Base-by-base conservation (phyloP, 2,888 invertebrate genomes). In the Drosophila mimetica region DNA sequence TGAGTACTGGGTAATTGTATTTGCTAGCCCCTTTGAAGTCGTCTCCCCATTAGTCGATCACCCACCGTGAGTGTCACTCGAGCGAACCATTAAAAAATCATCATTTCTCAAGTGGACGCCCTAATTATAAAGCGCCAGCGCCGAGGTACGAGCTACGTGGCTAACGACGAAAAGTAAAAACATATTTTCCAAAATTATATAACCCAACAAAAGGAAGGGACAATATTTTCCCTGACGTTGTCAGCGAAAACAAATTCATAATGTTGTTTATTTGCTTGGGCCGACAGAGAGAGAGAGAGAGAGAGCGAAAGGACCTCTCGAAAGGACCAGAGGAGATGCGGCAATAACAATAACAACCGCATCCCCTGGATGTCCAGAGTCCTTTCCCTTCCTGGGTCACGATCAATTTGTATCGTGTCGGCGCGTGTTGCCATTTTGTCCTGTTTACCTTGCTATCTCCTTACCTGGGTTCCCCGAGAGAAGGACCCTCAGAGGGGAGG, bases 351-450 rank as follows among this genome's bases (percentile, higher is more conserved):
- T 69, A 32, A 34, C 48, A 59, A 50, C 32, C 44, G 46, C 47
- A 41, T 64, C 50, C 42, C 54, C 50, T 71, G 42, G 41, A 51
- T 60, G 55, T 72, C 44, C 42, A 25, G 22, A 7, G 61, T 80
- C 77, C 71, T 71, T 54, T 80, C 16, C 36, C 18, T 18, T 5
- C 67, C 60, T 11, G 50, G 75, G 74, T 69, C 67, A 71, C 25
- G 71, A 71, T 77, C 86, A 79, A 77, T 83, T 75, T 66, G 70
- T 76, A 82, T 76, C 87, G 71, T 79, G 82, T 79, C 84, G 87
- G 84, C 84, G 86, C 84, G 85, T 84, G 84, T 84, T 85, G 76
- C 70, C 76, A 78, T 78, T 76, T 77, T 64, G 71, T 52, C 52
- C 48, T 71, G 71, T 86, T 84, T 86, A 75, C 67, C 54, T 74